Evolutionary conservation across 2,113 vertebrate species (phyloP).

Genomic region (Apteryx mantelli): DNA sequence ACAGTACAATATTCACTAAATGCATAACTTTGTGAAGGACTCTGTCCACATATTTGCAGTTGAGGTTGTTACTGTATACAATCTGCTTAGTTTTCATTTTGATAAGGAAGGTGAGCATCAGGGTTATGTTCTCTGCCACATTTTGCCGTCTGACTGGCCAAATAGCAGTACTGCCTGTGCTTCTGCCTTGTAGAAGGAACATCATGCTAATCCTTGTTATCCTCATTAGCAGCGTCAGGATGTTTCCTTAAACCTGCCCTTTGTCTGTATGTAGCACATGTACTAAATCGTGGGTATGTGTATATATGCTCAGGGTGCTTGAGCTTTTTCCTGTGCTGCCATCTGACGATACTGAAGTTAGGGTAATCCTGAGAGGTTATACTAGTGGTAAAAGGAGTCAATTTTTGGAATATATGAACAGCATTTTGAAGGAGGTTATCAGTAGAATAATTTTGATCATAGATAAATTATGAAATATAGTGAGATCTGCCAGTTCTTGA

Average conservation of each 20-base stretch:
- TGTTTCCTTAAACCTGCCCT: background rate
- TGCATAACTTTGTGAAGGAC: background rate
- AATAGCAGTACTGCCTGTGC: background rate
- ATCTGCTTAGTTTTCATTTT: background rate
- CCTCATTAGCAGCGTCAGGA: background rate
- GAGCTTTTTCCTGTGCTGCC: background rate
- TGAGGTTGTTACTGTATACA: background rate
- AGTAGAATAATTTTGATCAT: background rate
- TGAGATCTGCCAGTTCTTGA: background rate
- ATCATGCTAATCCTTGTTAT: background rate
- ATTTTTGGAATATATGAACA: background rate
- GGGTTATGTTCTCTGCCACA: background rate
- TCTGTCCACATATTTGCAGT: background rate
- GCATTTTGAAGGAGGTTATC: background rate
- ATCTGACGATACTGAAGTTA: background rate
- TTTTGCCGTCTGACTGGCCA: background rate
- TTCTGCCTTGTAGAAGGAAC: background rate
- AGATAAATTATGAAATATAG: background rate
- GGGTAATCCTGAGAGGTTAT: background rate
- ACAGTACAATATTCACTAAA: background rate
- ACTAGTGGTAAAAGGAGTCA: background rate
- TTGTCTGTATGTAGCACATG: fast-evolving
- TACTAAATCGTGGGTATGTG: background rate
- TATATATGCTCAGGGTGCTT: background rate
- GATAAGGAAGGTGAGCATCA: background rate